Percentiles rank a stretch among this genome's conserved stretches.
Evolutionary conservation across 2,113 vertebrate genomes (phyloP).

Genomic region (Catagonus wagneri): DNA sequence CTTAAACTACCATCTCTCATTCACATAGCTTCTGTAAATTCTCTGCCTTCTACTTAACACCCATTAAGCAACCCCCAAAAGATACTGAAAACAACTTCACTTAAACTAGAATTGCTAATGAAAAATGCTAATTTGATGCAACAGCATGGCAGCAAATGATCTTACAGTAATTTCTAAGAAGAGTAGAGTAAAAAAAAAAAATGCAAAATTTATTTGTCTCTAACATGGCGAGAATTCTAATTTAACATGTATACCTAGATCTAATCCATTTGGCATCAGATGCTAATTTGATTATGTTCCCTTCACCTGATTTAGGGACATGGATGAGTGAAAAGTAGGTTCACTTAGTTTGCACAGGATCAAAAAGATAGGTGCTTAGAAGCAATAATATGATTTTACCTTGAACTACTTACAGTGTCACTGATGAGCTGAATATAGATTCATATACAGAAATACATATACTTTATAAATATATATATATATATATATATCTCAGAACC

Average conservation of each 20-base stretch:
- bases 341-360: conserved; percentile 68
- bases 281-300: conserved; percentile 63
- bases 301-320: conserved; percentile 39
- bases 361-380: conserved; percentile 60
- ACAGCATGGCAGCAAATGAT: background rate
- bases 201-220: conserved; percentile 25
- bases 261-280: conserved; percentile 29
- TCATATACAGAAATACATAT: background rate
- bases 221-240: conserved; percentile 1
- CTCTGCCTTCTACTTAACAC: background rate
- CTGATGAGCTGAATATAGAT: background rate
- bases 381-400: conserved; percentile 46
- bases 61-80: background rate
- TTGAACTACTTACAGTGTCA: conserved; percentile 48
- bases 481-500: background rate
- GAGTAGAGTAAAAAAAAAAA: background rate
- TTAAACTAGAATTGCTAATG: background rate
- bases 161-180: background rate
- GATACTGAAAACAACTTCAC: background rate
- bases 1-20: background rate
- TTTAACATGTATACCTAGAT: background rate
- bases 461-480: background rate
- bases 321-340: conserved; percentile 46
- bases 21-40: background rate
- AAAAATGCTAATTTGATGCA: background rate